Evolutionary conservation across 2,113 vertebrate genomes (phyloP), one percentile per base, ranked within the genome.

Genomic region (Malurus cyaneus): DNA sequence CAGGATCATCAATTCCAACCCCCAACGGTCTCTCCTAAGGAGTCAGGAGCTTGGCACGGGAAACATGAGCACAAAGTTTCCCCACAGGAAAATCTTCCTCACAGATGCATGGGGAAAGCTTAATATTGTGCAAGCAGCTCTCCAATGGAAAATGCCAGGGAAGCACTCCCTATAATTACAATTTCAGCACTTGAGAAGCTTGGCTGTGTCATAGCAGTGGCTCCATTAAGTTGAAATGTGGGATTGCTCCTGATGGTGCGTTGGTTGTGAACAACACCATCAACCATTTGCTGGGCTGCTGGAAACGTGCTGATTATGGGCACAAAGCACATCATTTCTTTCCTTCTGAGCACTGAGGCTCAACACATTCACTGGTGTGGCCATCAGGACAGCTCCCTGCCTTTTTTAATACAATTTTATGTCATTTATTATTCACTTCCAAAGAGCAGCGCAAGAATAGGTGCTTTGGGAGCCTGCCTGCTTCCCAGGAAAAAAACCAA

Each of bases 201-300:
- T 78, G 83, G 73, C 60, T 88, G 47, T 92, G 41, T 59, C 86
- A 39, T n/a, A 92, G 65, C 66, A 72, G 67, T 73, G 88, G 52
- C 82, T 92, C 96, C 83, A 74, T 78, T 87, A 67, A 80, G 61
- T 23, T 84, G 88, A 86, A 96, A 88, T 57, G 80, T 93, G 92
- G 95, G 95, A n/a, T 86, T 64, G 59, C 71, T 94, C 18, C 72
- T 93, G 78, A 72, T 74, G 67, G 80, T 41, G 81, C 80, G n/a
- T 52, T 0, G 18, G 12, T 79, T 80, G 83, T 57, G 86, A 96
- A 28, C 42, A 88, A 47, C 32, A 80, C 39, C 82, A 78, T 42
- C 85, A 96, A 93, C 47, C 80, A 86, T 85, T 80, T 82, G 73
- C 67, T 69, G 60, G 60, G 72, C 89, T 96, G 64, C 84, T 83